Conservation (phyloP, 1,140 invertebrate genomes). For the Brachionus koreanus region DNA sequence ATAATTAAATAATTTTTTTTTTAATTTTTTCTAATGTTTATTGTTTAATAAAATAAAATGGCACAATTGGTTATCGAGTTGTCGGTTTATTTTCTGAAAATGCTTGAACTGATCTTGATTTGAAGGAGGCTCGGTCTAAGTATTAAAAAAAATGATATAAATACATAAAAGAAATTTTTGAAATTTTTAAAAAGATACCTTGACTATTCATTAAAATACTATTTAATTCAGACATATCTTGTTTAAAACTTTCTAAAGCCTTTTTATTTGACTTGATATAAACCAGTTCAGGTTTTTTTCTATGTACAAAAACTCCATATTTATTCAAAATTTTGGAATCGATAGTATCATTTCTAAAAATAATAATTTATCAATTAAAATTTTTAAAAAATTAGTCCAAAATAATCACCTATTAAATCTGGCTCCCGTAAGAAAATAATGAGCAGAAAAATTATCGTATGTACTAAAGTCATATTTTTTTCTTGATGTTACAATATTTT, state of each 20-base stretch:
- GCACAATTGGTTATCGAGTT: neutral
- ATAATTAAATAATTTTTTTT: no score
- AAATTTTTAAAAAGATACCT: neutral
- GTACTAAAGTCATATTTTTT: slow-evolving; percentile 44
- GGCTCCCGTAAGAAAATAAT: slow-evolving; percentile 39
- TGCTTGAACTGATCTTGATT: neutral
- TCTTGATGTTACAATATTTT: neutral
- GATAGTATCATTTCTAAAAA: slow-evolving; percentile 38
- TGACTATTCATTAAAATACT: neutral
- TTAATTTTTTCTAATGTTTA: no score
- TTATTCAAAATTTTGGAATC: slow-evolving; percentile 41
- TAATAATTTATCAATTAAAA: neutral
- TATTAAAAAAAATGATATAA: no score
- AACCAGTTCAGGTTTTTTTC: slow-evolving; percentile 28
- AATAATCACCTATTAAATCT: slow-evolving; percentile 26
- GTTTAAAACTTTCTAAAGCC: slow-evolving; percentile 30
- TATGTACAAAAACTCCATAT: slow-evolving; percentile 42
- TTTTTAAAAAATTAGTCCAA: neutral
- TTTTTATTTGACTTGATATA: slow-evolving; percentile 35
- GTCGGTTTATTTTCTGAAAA: neutral
- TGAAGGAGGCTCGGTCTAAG: neutral
- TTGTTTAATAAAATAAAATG: neutral
- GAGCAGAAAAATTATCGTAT: slow-evolving; percentile 22
- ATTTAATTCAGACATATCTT: slow-evolving; percentile 11
- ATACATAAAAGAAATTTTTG: no score